Percentiles rank a stretch among this genome's conserved stretches.
These are phyloP conservation scores for Kryptopterus vitreolus DNA, from an alignment of 2,797 vertebrate species.

Conservation along the genomic window DNA sequence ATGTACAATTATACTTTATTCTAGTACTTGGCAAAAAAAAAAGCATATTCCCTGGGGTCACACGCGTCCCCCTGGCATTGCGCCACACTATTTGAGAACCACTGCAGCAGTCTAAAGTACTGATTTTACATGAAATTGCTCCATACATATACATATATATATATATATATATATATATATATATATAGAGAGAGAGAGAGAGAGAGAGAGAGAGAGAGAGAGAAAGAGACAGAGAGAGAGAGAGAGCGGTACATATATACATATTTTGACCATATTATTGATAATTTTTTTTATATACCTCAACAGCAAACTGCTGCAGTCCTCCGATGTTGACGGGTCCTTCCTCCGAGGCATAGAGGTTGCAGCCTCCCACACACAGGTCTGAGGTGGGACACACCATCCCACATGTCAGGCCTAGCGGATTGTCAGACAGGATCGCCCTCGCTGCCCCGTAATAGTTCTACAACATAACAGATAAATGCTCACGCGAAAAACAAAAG, in stretches of 20 bases:
- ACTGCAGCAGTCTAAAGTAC: too few relatives aligned
- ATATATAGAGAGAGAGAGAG: too few relatives aligned
- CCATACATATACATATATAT: too few relatives aligned
- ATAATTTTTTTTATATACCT: constrained; percentile 75
- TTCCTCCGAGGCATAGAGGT: constrained; percentile 89
- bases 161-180: too few relatives aligned
- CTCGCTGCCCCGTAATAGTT: constrained; percentile 87
- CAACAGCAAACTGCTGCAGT: constrained; percentile 91
- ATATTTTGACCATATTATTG: not conserved
- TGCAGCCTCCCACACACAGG: constrained; percentile 94
- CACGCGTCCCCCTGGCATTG: too few relatives aligned
- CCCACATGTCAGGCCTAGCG: constrained; percentile 91
- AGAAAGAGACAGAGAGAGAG: too few relatives aligned
- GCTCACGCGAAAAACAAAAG: constrained; percentile 12
- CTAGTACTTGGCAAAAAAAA: too few relatives aligned
- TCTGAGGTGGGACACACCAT: constrained; percentile 96
- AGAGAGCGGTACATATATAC: not conserved
- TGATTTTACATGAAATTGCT: too few relatives aligned
- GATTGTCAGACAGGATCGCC: constrained; percentile 93
- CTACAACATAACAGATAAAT: constrained; percentile 55
- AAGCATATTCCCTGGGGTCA: too few relatives aligned
- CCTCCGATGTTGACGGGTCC: constrained; percentile 96
- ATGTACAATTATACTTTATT: too few relatives aligned
- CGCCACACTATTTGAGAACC: too few relatives aligned
- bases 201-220: too few relatives aligned